phyloP scores from a whole-genome alignment of 2,888 invertebrate genomes.

The Pollenia labialis region DNA sequence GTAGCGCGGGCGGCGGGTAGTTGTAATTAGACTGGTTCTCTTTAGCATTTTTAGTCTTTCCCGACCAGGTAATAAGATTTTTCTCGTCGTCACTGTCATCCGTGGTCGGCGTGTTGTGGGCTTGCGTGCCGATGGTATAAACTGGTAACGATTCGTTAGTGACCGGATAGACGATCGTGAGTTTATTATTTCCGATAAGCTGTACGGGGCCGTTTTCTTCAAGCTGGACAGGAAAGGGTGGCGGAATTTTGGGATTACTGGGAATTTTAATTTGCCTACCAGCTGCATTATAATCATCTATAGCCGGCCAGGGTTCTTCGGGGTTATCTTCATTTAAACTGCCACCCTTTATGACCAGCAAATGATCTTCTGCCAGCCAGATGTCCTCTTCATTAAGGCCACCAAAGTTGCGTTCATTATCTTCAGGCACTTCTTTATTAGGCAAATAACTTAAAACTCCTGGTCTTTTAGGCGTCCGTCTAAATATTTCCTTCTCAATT shows the following conservation, averaged over 20 bases:
- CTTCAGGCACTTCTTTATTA: slow-evolving; percentile 92
- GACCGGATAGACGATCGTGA: slow-evolving; percentile 85
- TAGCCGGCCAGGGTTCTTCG: slow-evolving; percentile 90
- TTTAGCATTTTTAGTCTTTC: slow-evolving; percentile 83
- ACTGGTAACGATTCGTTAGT: slow-evolving; percentile 89
- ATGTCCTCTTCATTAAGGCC: slow-evolving; percentile 93
- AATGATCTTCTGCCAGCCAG: slow-evolving; percentile 95
- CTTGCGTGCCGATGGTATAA: slow-evolving; percentile 85
- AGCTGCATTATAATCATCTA: slow-evolving; percentile 93
- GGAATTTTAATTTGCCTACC: slow-evolving; percentile 93
- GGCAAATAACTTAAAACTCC: slow-evolving; percentile 92
- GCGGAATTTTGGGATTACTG: slow-evolving; percentile 92
- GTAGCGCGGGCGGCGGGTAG: slow-evolving; percentile 87
- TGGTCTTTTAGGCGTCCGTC: slow-evolving; percentile 89
- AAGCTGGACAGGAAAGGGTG: slow-evolving; percentile 96
- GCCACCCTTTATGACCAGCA: slow-evolving; percentile 92
- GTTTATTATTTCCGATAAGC: slow-evolving; percentile 91
- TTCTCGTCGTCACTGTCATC: slow-evolving; percentile 80
- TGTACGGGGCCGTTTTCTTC: slow-evolving; percentile 93
- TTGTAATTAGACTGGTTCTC: slow-evolving; percentile 84
- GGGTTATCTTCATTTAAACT: slow-evolving; percentile 85
- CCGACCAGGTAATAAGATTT: slow-evolving; percentile 87
- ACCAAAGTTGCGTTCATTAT: slow-evolving; percentile 91
- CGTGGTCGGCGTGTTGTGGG: slow-evolving; percentile 78
- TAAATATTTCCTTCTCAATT: slow-evolving; percentile 93